Evolutionary conservation across 1,140 invertebrate genomes (phyloP).

Genomic region (Musca vetustissima): DNA sequence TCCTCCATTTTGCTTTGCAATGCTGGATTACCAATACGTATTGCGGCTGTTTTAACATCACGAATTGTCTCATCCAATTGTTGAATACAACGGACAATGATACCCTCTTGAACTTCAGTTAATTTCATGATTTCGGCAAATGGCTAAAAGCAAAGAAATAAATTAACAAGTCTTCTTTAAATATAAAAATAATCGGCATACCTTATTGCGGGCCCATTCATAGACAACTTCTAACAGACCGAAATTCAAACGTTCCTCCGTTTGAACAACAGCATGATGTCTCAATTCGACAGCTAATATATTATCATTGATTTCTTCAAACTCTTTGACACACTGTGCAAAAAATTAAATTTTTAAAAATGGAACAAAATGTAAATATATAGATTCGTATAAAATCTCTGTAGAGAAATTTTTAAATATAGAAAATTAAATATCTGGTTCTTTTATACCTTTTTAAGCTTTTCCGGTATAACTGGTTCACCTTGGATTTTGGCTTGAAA

Average conservation of each 20-base stretch:
- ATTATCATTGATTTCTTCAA: conserved; percentile 48
- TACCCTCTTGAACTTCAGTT: conserved; percentile 95
- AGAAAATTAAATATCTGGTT: no score
- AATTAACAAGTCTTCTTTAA: background rate
- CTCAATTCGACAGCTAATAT: conserved; percentile 45
- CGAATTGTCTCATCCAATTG: conserved; percentile 90
- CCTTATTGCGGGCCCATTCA: conserved; percentile 90
- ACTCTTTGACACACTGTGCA: conserved; percentile 43
- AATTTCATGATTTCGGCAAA: conserved; percentile 92
- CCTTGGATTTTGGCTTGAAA: conserved; percentile 80
- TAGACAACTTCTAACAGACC: conserved; percentile 91
- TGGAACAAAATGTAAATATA: no score
- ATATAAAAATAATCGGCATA: conserved; percentile 44
- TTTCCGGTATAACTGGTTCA: conserved; percentile 60
- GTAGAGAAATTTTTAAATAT: background rate
- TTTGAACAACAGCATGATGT: conserved; percentile 38
- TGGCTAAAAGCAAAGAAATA: conserved; percentile 60
- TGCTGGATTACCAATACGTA: conserved; percentile 89
- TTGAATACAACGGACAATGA: conserved; percentile 97
- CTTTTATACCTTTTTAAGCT: conserved; percentile 59
- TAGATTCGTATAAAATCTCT: no score
- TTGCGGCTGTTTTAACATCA: conserved; percentile 90
- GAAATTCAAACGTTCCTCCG: conserved; percentile 74
- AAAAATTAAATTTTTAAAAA: background rate
- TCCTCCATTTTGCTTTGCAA: conserved; percentile 94